A percentile compares a stretch with the other conserved stretches of the same genome.
phyloP scores from a whole-genome alignment of 2,888 invertebrate genomes.

The Lottia scabra region DNA sequence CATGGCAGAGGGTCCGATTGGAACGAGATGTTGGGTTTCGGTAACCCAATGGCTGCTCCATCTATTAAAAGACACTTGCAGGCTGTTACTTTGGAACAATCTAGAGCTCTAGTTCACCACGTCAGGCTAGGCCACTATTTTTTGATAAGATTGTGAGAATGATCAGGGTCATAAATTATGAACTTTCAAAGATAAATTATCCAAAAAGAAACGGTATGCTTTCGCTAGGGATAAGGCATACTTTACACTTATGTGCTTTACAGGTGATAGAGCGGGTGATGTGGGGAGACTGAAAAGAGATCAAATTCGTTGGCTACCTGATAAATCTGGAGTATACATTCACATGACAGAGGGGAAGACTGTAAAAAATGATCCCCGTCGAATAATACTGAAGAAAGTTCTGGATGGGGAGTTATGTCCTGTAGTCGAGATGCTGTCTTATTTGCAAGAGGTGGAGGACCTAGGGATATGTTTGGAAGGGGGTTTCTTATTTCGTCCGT shows the following conservation, averaged over 20 bases:
- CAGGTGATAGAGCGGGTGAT: background rate
- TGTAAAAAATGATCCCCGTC: background rate
- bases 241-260: background rate
- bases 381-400: background rate
- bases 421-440: background rate
- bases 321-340: background rate
- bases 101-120: background rate
- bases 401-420: background rate
- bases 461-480: background rate
- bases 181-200: background rate
- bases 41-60: background rate
- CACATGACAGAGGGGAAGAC: background rate
- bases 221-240: background rate
- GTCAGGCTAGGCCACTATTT: background rate
- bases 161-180: background rate
- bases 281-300: background rate
- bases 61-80: background rate
- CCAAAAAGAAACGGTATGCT: background rate
- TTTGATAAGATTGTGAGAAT: background rate
- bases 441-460: background rate
- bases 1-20: background rate
- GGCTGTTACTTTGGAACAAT: background rate
- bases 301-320: background rate
- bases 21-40: background rate
- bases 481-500: background rate